These are phyloP conservation scores for Pinna nobilis DNA, from an alignment of 1,140 invertebrate species.

Conservation along the genomic window DNA sequence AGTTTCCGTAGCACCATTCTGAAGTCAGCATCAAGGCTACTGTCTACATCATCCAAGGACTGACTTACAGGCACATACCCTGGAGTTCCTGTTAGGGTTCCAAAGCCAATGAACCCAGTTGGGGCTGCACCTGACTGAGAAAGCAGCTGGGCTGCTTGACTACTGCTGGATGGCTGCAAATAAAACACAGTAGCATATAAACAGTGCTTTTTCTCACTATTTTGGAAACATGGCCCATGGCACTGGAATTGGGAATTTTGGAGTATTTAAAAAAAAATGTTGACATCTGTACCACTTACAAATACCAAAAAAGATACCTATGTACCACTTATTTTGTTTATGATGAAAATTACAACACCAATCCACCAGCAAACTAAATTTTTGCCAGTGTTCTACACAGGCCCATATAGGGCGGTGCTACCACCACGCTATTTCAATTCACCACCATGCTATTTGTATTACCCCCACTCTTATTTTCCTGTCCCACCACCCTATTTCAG, in stretches of 20 bases:
- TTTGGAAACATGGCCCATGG: too few species aligned
- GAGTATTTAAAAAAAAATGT: background rate
- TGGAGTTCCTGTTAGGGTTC: constrained; percentile 74
- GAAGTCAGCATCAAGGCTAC: constrained; percentile 74
- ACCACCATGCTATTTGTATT: too few species aligned
- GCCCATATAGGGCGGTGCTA: background rate
- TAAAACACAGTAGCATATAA: constrained; percentile 25
- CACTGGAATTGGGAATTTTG: too few species aligned
- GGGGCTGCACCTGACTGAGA: constrained; percentile 69
- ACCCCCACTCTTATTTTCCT: too few species aligned
- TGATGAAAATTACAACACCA: too few species aligned
- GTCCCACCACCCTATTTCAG: too few species aligned
- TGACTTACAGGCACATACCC: constrained; percentile 79
- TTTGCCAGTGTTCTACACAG: background rate
- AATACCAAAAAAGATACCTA: too few species aligned
- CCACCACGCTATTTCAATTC: too few species aligned
- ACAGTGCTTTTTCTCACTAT: too few species aligned
- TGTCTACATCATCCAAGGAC: constrained; percentile 66
- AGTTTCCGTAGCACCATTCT: constrained; percentile 77
- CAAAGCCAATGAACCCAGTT: constrained; percentile 82
- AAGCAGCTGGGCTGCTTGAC: constrained; percentile 85
- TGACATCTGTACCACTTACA: background rate
- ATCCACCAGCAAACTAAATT: background rate
- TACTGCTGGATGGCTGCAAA: constrained; percentile 86
- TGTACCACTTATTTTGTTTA: too few species aligned